These are phyloP conservation scores for Ciconia nigra DNA, from an alignment of 2,797 vertebrate species.

Conservation along the genomic window DNA sequence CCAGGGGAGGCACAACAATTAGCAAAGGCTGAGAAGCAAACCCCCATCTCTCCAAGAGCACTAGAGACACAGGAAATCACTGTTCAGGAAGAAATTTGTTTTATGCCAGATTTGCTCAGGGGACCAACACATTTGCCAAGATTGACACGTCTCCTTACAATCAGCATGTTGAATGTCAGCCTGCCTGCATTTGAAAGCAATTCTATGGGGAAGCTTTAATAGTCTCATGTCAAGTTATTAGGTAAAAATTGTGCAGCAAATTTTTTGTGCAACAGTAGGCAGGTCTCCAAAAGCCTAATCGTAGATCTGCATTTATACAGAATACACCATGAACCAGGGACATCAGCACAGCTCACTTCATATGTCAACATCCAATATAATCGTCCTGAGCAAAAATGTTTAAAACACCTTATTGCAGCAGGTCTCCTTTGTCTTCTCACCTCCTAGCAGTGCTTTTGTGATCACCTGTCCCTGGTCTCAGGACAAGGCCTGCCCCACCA, in stretches of 20 bases:
- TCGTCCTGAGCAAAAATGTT: not conserved
- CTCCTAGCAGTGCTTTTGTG: not conserved
- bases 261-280: not conserved
- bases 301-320: not conserved
- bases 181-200: not conserved
- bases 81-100: not conserved
- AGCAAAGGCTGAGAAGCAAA: not conserved
- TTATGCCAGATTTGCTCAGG: not conserved
- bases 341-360: not conserved
- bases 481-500: not conserved
- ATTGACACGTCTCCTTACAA: conserved; percentile 27
- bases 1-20: not conserved
- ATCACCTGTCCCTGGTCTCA: not conserved
- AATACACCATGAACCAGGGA: not conserved
- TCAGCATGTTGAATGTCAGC: not conserved
- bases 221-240: not conserved
- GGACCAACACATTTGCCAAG: not conserved
- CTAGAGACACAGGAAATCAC: not conserved
- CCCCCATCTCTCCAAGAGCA: not conserved
- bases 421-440: not conserved
- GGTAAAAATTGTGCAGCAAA: not conserved
- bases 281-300: not conserved
- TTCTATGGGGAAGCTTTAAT: not conserved
- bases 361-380: not conserved
- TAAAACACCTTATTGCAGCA: not conserved